Percentiles rank a stretch among this genome's conserved stretches.
phyloP scores from a whole-genome alignment of 2,888 invertebrate genomes.

The Holacanthella duospinosa region DNA sequence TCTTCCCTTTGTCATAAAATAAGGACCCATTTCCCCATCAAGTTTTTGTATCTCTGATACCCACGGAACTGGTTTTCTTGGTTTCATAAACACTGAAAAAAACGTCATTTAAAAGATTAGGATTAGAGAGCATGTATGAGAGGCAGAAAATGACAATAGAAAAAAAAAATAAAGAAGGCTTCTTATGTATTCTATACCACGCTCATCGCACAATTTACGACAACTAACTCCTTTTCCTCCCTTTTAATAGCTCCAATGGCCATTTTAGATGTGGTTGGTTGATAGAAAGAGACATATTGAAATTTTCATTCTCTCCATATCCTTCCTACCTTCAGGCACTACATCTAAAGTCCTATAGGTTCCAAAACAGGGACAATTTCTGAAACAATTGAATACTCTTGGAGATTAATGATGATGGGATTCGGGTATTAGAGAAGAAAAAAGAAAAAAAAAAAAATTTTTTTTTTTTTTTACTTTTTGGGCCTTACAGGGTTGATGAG shows the following conservation, averaged over 20 bases:
- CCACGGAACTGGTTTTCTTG: not conserved
- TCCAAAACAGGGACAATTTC: too few relatives aligned
- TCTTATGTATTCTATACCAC: not conserved
- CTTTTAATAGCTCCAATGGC: not conserved
- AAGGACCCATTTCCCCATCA: not conserved
- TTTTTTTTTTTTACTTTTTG: too few relatives aligned
- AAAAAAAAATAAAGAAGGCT: not conserved
- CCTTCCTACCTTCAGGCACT: too few relatives aligned
- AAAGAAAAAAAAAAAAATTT: too few relatives aligned
- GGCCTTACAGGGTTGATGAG: too few relatives aligned
- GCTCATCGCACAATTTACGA: slow-evolving; percentile 1
- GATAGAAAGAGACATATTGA: slow-evolving; percentile 2
- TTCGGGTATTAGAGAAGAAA: too few relatives aligned
- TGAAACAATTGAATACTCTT: too few relatives aligned
- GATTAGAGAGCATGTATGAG: not conserved
- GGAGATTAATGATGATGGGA: too few relatives aligned
- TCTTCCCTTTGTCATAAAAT: not conserved
- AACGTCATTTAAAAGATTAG: slow-evolving; percentile 5
- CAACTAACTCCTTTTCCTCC: not conserved
- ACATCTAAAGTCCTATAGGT: too few relatives aligned
- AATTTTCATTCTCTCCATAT: not conserved
- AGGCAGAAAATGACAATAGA: not conserved
- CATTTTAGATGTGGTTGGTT: not conserved
- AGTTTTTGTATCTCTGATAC: not conserved
- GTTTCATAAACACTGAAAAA: not conserved